These are phyloP conservation scores for Scaptomyza hsui DNA, from an alignment of 1,140 invertebrate species.

Conservation along the genomic window DNA sequence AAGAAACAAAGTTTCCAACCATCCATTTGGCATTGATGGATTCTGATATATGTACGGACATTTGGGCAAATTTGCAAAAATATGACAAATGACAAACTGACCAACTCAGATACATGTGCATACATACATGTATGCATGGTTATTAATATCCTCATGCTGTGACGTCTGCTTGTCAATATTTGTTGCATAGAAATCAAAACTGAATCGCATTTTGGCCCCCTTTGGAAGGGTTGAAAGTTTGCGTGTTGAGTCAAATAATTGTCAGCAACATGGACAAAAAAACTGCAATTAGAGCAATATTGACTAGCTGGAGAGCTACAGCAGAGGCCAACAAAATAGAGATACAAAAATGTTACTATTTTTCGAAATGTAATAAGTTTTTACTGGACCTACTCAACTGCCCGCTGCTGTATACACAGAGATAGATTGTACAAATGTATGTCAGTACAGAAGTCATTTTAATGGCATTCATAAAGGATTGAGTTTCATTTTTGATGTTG, in stretches of 20 bases:
- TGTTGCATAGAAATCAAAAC: slow-evolving; percentile 67
- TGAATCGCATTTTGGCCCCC: slow-evolving; percentile 59
- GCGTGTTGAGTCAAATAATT: slow-evolving; percentile 50
- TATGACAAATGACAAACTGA: slow-evolving; percentile 54
- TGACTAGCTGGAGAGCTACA: slow-evolving; percentile 10
- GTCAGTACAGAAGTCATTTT: slow-evolving; percentile 25
- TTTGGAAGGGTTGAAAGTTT: slow-evolving; percentile 12
- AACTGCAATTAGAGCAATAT: slow-evolving; percentile 65
- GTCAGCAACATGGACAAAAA: slow-evolving; percentile 56
- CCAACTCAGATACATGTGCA: slow-evolving; percentile 24
- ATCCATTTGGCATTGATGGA: slow-evolving; percentile 64
- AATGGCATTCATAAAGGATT: slow-evolving; percentile 30
- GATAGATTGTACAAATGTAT: background rate
- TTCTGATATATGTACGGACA: slow-evolving; percentile 66
- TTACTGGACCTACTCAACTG: background rate
- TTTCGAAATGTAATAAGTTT: no score
- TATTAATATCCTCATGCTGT: background rate
- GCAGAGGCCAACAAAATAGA: slow-evolving; percentile 2
- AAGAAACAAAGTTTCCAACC: slow-evolving; percentile 12
- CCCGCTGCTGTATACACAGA: background rate
- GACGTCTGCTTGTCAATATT: slow-evolving; percentile 41
- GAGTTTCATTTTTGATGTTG: slow-evolving; percentile 12
- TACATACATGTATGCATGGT: background rate
- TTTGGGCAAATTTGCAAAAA: slow-evolving; percentile 62
- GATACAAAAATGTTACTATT: no score